Evolutionary conservation across 2,888 invertebrate genomes (phyloP), one percentile per base, ranked within the genome.

Genomic region (Synanthedon myopaeformis): DNA sequence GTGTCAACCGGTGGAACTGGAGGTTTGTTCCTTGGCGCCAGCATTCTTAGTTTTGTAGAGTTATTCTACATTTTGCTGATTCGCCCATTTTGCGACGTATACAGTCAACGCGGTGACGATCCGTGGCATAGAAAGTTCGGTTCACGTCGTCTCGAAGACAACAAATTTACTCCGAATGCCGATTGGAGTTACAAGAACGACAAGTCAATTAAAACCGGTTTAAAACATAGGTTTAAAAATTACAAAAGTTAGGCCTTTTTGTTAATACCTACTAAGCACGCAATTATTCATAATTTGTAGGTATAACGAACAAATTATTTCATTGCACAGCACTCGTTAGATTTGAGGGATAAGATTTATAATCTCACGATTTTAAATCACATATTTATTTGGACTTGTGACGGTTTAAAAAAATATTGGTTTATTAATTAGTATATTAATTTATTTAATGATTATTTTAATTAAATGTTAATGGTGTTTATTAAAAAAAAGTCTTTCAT

Each of bases 1-100:
- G 92, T 92, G 23, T 91, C 91, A 0, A 90, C 92, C 54, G 92
- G 92, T 1, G 91, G 92, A 51, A 91, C 91, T 0, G 89, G 91
- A 0, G 91, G 91, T 0, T 72, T 92, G 1, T 92, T 92, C 63
- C 86, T 91, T 12, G 92, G 92, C 8, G 91, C 91, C 1, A 92
- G 92, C 61, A 72, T 92, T n/a, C 77, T 92, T 0, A 92, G 91
- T 62, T 90, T 92, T 61, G 90, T 91, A 11, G 92, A 92, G 64
- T 76, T 92, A 4, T 63, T 91, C 35, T 92, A 91, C 66, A 91
- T 90, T 58, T 70, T 91, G 17, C 80, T 78, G 58, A 78, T 74
- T 63, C 84, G 72, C 63, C 86, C 87, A 2, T 83, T 86, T 59
- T 86, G 80, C 59, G 82, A 85, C 55, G 78, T 86, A 55, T 87